phyloP scores from a whole-genome alignment of 2,797 vertebrate species.

The Xenopus petersii region DNA sequence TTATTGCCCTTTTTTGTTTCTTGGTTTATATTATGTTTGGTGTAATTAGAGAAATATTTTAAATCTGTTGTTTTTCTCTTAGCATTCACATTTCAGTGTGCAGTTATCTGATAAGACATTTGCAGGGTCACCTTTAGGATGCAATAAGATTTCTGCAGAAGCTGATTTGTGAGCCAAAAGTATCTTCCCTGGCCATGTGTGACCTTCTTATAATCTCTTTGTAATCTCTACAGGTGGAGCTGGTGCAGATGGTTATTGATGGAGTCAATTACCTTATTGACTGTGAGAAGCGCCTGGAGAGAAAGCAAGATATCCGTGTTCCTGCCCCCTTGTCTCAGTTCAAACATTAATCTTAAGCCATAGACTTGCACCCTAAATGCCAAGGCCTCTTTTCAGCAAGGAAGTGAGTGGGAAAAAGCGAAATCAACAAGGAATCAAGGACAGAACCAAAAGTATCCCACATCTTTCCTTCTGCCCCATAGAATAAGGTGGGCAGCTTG shows the following conservation, averaged over 20 bases:
- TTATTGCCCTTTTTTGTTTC: too few species aligned
- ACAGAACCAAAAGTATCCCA: too few species aligned
- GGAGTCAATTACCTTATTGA: constrained; percentile 94
- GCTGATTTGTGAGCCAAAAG: constrained; percentile 44
- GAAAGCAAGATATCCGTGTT: constrained; percentile 90
- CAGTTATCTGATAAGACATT: neutral
- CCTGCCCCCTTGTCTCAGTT: constrained; percentile 70
- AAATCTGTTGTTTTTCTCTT: too few species aligned
- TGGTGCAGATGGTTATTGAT: constrained; percentile 92
- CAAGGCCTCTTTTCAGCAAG: constrained; percentile 18
- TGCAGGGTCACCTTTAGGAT: constrained; percentile 40
- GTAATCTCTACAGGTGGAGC: constrained; percentile 77
- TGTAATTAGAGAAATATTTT: too few species aligned
- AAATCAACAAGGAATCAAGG: neutral
- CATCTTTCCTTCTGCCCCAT: neutral
- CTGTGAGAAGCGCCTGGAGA: constrained; percentile 92
- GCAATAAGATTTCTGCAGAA: constrained; percentile 34
- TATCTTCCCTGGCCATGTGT: constrained; percentile 14
- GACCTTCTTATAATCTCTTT: constrained; percentile 28
- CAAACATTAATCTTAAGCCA: constrained; percentile 57
- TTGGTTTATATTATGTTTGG: too few species aligned
- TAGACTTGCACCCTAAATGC: constrained; percentile 6
- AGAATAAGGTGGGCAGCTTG: constrained; percentile 3
- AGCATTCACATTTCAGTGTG: too few species aligned
- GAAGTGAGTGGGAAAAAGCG: neutral